phyloP scores from a whole-genome alignment of 2,888 invertebrate species.

The Lymantria dispar region DNA sequence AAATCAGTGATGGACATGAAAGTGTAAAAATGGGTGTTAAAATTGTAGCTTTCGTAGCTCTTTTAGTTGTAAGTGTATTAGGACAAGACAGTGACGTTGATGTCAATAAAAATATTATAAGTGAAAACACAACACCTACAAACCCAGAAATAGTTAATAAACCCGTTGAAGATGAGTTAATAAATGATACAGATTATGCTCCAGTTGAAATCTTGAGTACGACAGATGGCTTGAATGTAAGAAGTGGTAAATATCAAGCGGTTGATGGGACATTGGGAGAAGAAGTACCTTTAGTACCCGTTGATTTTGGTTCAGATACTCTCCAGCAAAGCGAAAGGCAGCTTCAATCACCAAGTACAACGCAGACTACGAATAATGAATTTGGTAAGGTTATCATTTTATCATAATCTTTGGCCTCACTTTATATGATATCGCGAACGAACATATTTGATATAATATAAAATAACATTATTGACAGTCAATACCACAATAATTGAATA shows the following conservation, averaged over 20 bases:
- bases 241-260: conserved; percentile 69
- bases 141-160: conserved; percentile 16
- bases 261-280: conserved; percentile 58
- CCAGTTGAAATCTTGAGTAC: conserved; percentile 54
- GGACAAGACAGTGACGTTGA: conserved; percentile 58
- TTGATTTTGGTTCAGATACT: conserved; percentile 34
- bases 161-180: conserved; percentile 35
- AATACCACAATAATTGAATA: no score
- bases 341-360: conserved; percentile 46
- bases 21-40: conserved; percentile 65
- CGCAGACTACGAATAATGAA: conserved; percentile 56
- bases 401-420: no score
- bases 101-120: conserved; percentile 46
- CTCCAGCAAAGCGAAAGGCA: conserved; percentile 57
- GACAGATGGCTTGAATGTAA: conserved; percentile 47
- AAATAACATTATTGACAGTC: no score
- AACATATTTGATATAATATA: no score
- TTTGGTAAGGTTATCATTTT: conserved; percentile 50
- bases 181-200: conserved; percentile 12
- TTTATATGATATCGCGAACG: no score
- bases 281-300: conserved; percentile 30
- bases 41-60: conserved; percentile 53
- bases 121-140: conserved; percentile 12
- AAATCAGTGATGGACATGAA: conserved; percentile 55
- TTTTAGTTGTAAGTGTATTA: conserved; percentile 62